Conservation (phyloP, 2,888 invertebrate genomes). For the Aleiodes testaceus region DNA sequence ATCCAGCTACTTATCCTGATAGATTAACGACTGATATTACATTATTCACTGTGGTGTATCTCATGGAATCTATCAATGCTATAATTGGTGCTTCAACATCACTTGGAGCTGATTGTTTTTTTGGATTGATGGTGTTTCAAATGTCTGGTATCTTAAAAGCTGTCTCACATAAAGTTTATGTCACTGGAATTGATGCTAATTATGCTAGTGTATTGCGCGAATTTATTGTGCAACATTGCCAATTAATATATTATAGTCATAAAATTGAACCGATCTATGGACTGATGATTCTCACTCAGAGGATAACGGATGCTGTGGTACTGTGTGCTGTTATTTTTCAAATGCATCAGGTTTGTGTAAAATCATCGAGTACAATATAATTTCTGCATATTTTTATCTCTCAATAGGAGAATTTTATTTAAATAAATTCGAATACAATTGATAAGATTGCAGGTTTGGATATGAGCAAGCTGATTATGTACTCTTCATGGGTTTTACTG, state of each 20-base stretch:
- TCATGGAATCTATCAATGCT: background rate
- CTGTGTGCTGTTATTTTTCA: conserved; percentile 60
- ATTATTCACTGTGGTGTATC: background rate
- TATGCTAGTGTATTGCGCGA: background rate
- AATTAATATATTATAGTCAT: conserved; percentile 8
- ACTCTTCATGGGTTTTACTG: background rate
- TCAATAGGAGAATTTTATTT: too few species aligned
- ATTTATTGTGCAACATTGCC: background rate
- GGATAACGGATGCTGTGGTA: conserved; percentile 54
- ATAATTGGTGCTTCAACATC: conserved; percentile 12
- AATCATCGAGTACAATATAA: too few species aligned
- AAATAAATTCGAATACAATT: too few species aligned
- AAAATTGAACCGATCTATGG: conserved; percentile 53
- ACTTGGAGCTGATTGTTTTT: conserved; percentile 19
- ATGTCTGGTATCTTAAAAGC: background rate
- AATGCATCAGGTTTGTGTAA: conserved; percentile 48
- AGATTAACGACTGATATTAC: background rate
- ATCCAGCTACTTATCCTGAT: conserved; percentile 6
- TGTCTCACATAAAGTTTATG: background rate
- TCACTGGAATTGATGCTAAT: background rate
- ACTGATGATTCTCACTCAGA: conserved; percentile 54
- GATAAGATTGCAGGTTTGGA: conserved; percentile 7
- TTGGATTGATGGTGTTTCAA: conserved; percentile 14
- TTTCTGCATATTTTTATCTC: too few species aligned
- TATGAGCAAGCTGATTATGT: conserved; percentile 4